Base-by-base conservation (phyloP, 2,888 invertebrate species). In the Steinernema scapterisci region DNA sequence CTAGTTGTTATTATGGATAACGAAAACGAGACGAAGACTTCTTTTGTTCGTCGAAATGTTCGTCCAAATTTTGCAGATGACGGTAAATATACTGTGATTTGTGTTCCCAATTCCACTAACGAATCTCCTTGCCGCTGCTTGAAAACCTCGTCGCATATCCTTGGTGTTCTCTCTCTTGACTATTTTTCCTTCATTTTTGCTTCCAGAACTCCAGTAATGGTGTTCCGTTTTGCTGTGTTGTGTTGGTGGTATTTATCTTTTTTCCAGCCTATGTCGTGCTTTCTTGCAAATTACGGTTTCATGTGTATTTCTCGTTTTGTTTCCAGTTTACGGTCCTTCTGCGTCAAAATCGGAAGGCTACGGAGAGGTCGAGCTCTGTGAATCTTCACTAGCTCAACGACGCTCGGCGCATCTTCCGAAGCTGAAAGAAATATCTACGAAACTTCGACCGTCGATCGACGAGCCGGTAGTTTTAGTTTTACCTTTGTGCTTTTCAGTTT, bases 61-160 rank as follows among this genome's bases (percentile, higher is more conserved):
- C 77, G 86, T 21, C 86, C 86, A 23, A 82, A 81, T 70, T 86
- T 85, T 70, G 86, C 86, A 0, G 84, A 86, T 73, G 84, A 86
- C 72, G 83, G 85, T 85, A 71, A 78, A 73, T 75, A 23, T n/a
- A 1, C 21, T 44, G 19, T 71, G 16, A 48, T 16, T 48, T 48
- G n/a, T 13, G 16, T 13, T 71, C 21, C 38, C 21, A n/a, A 73
- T 43, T 71, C 19, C 25, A 73, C 25, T 44, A 21, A 71, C 21
- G 2, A 1, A 25, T 38, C 11, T 7, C 7, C 23, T 21, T 52
- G 7, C 25, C 23, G 52, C 25, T 52, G 21, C 21, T 52, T 25
- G 43, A 16, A 38, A 48, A n/a, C 46, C 52, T 48, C 21, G 52
- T 25, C n/a, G 56, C 31, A 38, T 38, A 38, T 38, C 38, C 38